Conservation (phyloP, 2,888 invertebrate genomes). For the Nezara viridula region DNA sequence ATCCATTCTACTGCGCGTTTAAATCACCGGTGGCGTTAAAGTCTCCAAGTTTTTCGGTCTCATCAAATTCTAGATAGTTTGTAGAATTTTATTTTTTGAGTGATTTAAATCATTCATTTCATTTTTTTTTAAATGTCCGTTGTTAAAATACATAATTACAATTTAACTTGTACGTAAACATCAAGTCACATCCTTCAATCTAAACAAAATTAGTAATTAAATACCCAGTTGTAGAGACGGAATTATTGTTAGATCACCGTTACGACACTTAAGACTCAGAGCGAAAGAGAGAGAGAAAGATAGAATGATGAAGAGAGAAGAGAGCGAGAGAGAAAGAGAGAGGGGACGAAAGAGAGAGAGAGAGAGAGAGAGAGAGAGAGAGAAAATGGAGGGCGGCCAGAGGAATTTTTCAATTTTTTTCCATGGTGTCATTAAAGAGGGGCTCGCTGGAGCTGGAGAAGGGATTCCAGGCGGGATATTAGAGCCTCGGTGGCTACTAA, state of each 20-base stretch:
- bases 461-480: slow-evolving; percentile 57
- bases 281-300: background rate
- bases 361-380: background rate
- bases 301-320: background rate
- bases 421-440: slow-evolving; percentile 59
- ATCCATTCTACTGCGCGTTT: background rate
- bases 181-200: background rate
- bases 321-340: background rate
- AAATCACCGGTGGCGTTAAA: slow-evolving; percentile 26
- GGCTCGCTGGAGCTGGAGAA: slow-evolving; percentile 1
- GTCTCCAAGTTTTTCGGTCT: background rate
- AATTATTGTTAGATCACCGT: slow-evolving; percentile 53
- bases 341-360: background rate
- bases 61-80: background rate
- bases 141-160: too few species aligned
- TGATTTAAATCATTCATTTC: background rate
- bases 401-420: slow-evolving; percentile 60
- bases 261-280: slow-evolving; percentile 52
- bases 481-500: slow-evolving; percentile 56
- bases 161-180: background rate
- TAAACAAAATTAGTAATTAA: background rate
- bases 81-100: background rate
- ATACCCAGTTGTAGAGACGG: background rate
- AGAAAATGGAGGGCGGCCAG: slow-evolving; percentile 40
- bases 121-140: too few species aligned